Evolutionary conservation across 2,888 invertebrate genomes (phyloP).

Genomic region (Troides helena): DNA sequence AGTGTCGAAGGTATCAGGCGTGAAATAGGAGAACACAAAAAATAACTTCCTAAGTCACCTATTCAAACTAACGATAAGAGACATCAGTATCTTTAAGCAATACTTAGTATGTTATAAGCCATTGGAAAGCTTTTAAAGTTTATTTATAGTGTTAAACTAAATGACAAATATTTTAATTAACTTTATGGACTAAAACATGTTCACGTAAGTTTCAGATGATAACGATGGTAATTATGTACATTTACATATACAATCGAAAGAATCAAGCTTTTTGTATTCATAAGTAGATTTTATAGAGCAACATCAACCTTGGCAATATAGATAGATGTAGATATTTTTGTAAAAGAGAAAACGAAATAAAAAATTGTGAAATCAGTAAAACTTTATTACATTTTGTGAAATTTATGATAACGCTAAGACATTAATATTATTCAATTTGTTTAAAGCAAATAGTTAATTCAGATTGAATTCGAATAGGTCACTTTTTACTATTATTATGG

Average conservation of each 20-base stretch:
- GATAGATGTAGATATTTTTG: slow-evolving; percentile 10
- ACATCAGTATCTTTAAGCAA: no score
- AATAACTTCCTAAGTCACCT: no score
- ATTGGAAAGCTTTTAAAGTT: not conserved
- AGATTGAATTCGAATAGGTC: slow-evolving; percentile 12
- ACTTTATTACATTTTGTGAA: slow-evolving; percentile 12
- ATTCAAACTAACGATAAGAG: no score
- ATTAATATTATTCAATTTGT: slow-evolving; percentile 10
- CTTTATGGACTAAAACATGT: not conserved
- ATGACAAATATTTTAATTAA: not conserved
- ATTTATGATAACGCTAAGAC: slow-evolving; percentile 8
- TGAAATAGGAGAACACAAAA: not conserved
- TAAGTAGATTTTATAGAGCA: not conserved
- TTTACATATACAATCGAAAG: not conserved
- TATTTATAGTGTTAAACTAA: not conserved
- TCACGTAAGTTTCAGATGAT: not conserved
- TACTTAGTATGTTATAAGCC: not conserved
- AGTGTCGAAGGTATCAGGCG: not conserved
- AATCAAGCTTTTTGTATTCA: slow-evolving; percentile 12
- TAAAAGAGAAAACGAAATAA: slow-evolving; percentile 15
- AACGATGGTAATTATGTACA: slow-evolving; percentile 1
- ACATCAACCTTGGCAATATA: slow-evolving; percentile 7
- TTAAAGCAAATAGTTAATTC: slow-evolving; percentile 14
- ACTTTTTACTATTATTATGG: not conserved
- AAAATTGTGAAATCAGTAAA: not conserved